Evolutionary conservation across 1,140 invertebrate genomes (phyloP), one percentile per base, ranked within the genome.

Genomic region (Leptonema lineaticorne): DNA sequence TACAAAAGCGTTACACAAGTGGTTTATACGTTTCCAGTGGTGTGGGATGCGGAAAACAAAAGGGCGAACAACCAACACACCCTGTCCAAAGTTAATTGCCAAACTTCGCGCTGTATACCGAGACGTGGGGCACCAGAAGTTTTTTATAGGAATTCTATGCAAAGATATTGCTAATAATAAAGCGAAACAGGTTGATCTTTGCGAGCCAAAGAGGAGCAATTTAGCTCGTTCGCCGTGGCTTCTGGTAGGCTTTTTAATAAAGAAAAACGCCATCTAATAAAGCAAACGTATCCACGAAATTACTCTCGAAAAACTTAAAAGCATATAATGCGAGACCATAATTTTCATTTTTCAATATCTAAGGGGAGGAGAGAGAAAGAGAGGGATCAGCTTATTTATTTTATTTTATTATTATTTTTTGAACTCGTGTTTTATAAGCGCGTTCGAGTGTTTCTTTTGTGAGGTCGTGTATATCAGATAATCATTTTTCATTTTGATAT

Each of bases 131-230:
- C 70, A 66, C 60, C 70, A 69, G 62, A 71, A 71, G 63, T 69
- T 71, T 71, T 71, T 71, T 71, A 71, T 71, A 71, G 37, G 62
- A 71, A 71, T 71, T 71, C 70, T 71, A 71, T 71, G 70, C 70
- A 68, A 71, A 71, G 67, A 68, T 71, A 71, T 71, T 71, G 70
- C 70, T 71, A 71, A 71, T 71, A 71, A 71, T 71, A 71, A 71
- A 71, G 70, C 64, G 68, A 63, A 71, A 71, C 66, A 71, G 70
- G 70, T 71, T 67, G 66, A 68, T 71, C 69, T 69, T 68, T 64
- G n/a, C 37, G 37, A n/a, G 37, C 22, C n/a, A 29, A 20, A 30
- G 33, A 7, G 41, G n/a, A 30, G 62, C 62, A 64, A 64, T 64
- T 64, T 64, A 45, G 45, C 27, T 50, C 62, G 50, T 64, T 62